Conservation (phyloP, 1,140 invertebrate species). For the Caenorhabditis briggsae region DNA sequence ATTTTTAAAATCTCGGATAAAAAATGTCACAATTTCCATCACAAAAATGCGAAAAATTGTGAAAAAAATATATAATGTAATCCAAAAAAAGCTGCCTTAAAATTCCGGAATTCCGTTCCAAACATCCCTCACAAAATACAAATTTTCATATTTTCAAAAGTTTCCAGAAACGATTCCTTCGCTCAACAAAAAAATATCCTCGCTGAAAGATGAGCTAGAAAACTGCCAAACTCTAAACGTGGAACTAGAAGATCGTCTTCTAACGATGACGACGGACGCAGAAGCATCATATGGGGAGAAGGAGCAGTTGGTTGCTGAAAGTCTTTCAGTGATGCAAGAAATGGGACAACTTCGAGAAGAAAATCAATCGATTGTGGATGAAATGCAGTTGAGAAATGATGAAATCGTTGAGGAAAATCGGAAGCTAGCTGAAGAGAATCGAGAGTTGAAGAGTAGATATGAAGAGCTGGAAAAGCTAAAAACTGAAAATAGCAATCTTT, state of each 20-base stretch:
- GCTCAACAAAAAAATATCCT: background rate
- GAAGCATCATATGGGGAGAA: background rate
- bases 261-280: constrained; percentile 7
- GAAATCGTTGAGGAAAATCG: background rate
- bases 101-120: no score
- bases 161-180: constrained; percentile 35
- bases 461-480: background rate
- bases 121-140: no score
- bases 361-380: constrained; percentile 27
- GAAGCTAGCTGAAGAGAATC: background rate
- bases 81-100: no score
- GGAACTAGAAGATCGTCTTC: constrained; percentile 30
- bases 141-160: background rate
- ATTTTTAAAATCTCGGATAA: no score
- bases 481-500: background rate
- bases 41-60: no score
- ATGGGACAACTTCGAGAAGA: background rate
- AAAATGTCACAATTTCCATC: no score
- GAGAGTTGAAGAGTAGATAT: background rate
- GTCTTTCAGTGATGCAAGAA: constrained; percentile 13
- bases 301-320: background rate
- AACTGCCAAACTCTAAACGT: constrained; percentile 30
- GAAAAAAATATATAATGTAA: no score
- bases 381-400: constrained; percentile 36
- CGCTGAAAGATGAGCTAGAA: constrained; percentile 8